Percentiles rank a stretch among this genome's conserved stretches.
Conservation (phyloP, 2,797 vertebrate species). For the Lithobates sylvaticus region DNA sequence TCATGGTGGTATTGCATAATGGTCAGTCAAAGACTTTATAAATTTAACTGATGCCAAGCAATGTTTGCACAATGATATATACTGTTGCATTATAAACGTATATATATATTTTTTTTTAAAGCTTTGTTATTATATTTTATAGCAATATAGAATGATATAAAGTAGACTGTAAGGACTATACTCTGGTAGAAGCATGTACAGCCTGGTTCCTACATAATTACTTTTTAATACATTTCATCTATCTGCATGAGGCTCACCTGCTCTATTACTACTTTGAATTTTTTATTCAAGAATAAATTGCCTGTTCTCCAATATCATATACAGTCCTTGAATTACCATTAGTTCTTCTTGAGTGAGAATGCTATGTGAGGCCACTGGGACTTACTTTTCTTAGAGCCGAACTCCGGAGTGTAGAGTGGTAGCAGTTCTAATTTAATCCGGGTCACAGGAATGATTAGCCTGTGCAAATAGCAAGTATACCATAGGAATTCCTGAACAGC, state of each 20-base stretch:
- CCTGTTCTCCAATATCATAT: constrained; percentile 36
- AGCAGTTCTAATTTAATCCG: constrained; percentile 35
- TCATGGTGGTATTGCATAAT: too few relatives aligned
- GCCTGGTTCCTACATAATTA: background rate
- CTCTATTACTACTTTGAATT: constrained; percentile 37
- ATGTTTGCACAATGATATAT: background rate
- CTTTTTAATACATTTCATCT: constrained; percentile 22
- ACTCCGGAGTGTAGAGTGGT: constrained; percentile 23
- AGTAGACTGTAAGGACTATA: background rate
- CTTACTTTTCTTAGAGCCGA: constrained; percentile 14
- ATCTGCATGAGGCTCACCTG: constrained; percentile 5
- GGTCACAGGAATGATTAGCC: constrained; percentile 40
- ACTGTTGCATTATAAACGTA: background rate
- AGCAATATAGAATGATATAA: background rate
- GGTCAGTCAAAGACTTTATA: too few relatives aligned
- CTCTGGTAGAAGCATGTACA: background rate
- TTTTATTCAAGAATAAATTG: constrained; percentile 39
- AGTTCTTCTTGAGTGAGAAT: constrained; percentile 43
- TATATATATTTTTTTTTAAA: too few relatives aligned
- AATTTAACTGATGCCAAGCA: too few relatives aligned
- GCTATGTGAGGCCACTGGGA: constrained; percentile 20
- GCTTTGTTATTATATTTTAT: too few relatives aligned
- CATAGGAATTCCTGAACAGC: constrained; percentile 11
- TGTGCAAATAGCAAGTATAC: constrained; percentile 35
- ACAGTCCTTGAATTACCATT: constrained; percentile 42